Evolutionary conservation across 1,140 invertebrate genomes (phyloP), one percentile per base, ranked within the genome.

Genomic region (Bathynomus jamesi): DNA sequence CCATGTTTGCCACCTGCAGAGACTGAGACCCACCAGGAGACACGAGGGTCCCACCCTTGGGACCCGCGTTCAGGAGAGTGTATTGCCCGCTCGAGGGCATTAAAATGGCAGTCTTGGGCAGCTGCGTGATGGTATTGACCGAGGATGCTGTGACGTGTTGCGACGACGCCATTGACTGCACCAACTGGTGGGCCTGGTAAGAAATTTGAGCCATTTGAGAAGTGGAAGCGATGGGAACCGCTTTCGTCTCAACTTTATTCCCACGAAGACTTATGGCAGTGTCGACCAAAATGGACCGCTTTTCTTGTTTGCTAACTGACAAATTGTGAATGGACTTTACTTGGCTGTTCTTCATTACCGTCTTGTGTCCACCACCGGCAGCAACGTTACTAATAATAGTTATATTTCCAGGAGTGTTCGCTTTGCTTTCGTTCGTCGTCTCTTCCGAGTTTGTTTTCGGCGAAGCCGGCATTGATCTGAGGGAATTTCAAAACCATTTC

Each of bases 281-380:
- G 65, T 72, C 71, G n/a, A 67, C 65, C 27, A 66, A 29, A 17
- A 74, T 65, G 7, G 72, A 68, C 4, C 66, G 65, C 24, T 68
- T 69, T 21, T 74, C 67, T 32, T 74, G 72, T 31, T 67, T 74
- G 24, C 64, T 70, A 2, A 74, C 67, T 40, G 68, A 67, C 24
- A 74, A 65, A 31, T 74, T 74, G 28, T 74, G 72, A 61, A 74
- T 65, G 11, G 72, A 74, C 61, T 74, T 70, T n/a, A 70, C 70
- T 28, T 74, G 72, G 61, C 70, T 74, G 27, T 68, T 70, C 32
- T 74, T 74, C 72, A 74, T 74, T 29, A 74, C 72, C n/a, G 72
- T 74, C 28, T 64, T 61, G n/a, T 74, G 68, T 2, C 68, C 72
- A 2, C 25, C 60, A 21, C 32, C 53, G 8, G 72, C 62, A 30